Base-by-base conservation (phyloP, 2,797 vertebrate species). In the Falco berigora region DNA sequence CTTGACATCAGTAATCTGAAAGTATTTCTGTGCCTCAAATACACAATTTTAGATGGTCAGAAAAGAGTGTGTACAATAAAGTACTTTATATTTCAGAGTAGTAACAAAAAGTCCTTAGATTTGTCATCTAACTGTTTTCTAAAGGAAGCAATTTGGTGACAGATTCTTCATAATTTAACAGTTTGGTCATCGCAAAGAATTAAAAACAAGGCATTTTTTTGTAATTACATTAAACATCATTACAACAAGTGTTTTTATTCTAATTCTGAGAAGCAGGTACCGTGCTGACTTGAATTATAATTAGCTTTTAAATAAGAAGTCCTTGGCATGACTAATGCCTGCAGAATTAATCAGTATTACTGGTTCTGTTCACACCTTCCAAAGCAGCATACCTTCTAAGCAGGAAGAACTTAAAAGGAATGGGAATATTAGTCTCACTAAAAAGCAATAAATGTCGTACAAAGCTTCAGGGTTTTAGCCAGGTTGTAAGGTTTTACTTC, bases 341-440 rank as follows among this genome's bases (percentile, higher is more conserved):
- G 84, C 90, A 94, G 68, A 97, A 96, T 97, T 95, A 96, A 96
- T 98, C 94, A 96, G 93, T 96, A 95, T 97, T 96, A 38, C 75
- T 89, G 80, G 83, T 96, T 80, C 82, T 94, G 86, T 95, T 97
- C 96, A 87, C 91, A 91, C 44, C 88, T 96, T 66, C 85, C 80
- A 96, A 97, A 96, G 77, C 89, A 96, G 63, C 77, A 59, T 72
- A 72, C 42, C 76, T 89, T 73, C 93, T 62, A 84, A 95, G 61
- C 21, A 82, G 75, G 12, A 88, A 88, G 68, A 89, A 95, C 85
- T 93, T 87, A 95, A 80, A 95, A 96, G 87, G 75, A 34, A 11
- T 42, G 61, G 84, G 92, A 97, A 97, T 96, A 97, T 94, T 84
- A 61, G n/a, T 44, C 82, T 92, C 68, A 47, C 78, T 94, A 74